Evolutionary conservation across 2,888 invertebrate species (phyloP).

Genomic region (Frankliniella intonsa): DNA sequence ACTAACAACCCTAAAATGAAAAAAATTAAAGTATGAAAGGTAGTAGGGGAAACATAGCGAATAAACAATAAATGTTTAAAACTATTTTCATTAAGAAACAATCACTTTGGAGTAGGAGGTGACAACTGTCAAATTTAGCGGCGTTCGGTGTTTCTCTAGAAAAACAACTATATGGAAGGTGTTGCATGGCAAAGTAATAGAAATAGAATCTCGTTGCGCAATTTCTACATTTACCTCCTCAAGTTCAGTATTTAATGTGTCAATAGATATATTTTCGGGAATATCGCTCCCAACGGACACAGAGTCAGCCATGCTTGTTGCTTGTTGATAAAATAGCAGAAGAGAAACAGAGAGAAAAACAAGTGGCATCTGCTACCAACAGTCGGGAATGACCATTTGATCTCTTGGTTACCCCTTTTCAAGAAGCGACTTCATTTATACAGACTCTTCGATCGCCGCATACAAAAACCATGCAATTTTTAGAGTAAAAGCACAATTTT

Average conservation of each 20-base stretch:
- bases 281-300: slow-evolving; percentile 47
- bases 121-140: slow-evolving; percentile 24
- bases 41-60: not conserved
- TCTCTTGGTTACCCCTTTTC: not conserved
- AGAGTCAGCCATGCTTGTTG: slow-evolving; percentile 23
- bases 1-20: slow-evolving; percentile 2
- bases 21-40: not conserved
- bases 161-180: not conserved
- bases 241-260: slow-evolving; percentile 59
- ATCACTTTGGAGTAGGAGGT: not conserved
- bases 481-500: too few species aligned
- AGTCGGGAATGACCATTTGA: not conserved
- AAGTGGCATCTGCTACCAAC: not conserved
- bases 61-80: too few species aligned
- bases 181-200: not conserved
- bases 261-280: slow-evolving; percentile 62
- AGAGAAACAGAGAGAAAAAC: slow-evolving; percentile 15
- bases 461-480: too few species aligned
- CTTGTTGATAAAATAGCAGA: slow-evolving; percentile 23
- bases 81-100: too few species aligned
- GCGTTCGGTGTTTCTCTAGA: not conserved
- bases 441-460: too few species aligned
- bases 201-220: too few species aligned
- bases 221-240: slow-evolving; percentile 55
- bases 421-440: too few species aligned